These are phyloP conservation scores for Ganaspis sp. DNA, from an alignment of 1,140 invertebrate genomes.

Conservation along the genomic window DNA sequence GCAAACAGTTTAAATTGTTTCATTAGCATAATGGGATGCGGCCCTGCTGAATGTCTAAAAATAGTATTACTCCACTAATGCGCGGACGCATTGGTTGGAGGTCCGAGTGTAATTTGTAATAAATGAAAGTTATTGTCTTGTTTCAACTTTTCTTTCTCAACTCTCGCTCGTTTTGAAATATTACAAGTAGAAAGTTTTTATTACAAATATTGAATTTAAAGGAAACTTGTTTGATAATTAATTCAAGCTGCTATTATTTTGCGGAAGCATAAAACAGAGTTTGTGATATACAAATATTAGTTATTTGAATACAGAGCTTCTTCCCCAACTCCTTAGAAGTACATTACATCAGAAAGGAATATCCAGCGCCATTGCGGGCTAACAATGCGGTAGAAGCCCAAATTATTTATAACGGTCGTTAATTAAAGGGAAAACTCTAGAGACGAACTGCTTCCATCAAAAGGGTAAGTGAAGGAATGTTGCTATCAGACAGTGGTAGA, in stretches of 20 bases:
- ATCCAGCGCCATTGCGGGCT: slow-evolving; percentile 47
- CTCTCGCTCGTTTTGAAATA: not conserved
- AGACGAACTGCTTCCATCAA: slow-evolving; percentile 46
- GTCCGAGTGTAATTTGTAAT: too few species aligned
- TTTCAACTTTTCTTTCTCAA: not conserved
- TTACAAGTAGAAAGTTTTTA: not conserved
- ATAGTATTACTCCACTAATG: too few species aligned
- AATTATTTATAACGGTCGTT: slow-evolving; percentile 73
- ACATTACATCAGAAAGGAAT: slow-evolving; percentile 42
- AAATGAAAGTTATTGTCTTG: too few species aligned
- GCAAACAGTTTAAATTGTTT: too few species aligned
- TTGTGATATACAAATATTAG: slow-evolving; percentile 12
- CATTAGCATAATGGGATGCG: too few species aligned
- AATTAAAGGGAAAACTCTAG: slow-evolving; percentile 64
- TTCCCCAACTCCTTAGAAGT: slow-evolving; percentile 10
- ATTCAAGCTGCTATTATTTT: slow-evolving; percentile 15
- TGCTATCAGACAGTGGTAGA: slow-evolving; percentile 14
- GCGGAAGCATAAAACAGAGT: slow-evolving; percentile 10
- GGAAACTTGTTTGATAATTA: slow-evolving; percentile 2
- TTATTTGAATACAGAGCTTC: slow-evolving; percentile 19
- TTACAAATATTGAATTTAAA: slow-evolving; percentile 1
- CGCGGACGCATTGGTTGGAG: too few species aligned
- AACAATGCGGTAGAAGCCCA: slow-evolving; percentile 62
- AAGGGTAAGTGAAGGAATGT: slow-evolving; percentile 50
- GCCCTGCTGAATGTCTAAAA: too few species aligned